Percentiles rank a stretch among this genome's conserved stretches.
Evolutionary conservation across 2,797 vertebrate species (phyloP).

Genomic region (Anableps anableps): DNA sequence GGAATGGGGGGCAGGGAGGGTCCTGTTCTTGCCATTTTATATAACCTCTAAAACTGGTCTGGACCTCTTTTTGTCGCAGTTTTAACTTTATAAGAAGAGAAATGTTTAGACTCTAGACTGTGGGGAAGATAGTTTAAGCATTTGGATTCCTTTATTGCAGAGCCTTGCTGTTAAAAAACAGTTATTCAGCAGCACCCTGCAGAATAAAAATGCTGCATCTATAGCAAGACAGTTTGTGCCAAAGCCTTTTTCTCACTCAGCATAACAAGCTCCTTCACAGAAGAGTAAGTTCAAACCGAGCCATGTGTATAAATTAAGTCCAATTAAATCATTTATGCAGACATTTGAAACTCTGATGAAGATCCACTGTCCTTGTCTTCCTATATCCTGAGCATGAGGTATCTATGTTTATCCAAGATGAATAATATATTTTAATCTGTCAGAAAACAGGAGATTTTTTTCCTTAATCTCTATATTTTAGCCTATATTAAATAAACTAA

Average conservation of each 20-base stretch:
- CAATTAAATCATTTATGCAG: background rate
- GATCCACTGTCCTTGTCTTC: background rate
- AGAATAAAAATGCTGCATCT: background rate
- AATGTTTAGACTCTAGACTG: background rate
- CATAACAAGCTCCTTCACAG: background rate
- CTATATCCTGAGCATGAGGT: background rate
- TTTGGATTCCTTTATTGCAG: background rate
- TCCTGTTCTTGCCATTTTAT: background rate
- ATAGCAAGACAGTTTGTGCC: background rate
- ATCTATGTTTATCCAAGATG: background rate
- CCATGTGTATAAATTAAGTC: background rate
- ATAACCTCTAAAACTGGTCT: background rate
- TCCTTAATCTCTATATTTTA: slow-evolving; percentile 2
- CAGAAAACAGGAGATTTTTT: background rate
- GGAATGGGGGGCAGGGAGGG: too few relatives aligned
- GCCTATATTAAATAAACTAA: background rate
- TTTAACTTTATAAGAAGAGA: background rate
- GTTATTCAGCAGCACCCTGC: background rate
- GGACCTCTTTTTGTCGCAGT: background rate
- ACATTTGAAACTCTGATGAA: slow-evolving; percentile 1
- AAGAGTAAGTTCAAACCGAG: background rate
- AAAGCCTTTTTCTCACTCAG: background rate
- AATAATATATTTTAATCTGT: background rate
- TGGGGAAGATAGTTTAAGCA: background rate
- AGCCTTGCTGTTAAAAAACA: background rate